Evolutionary conservation across 2,113 vertebrate species (phyloP).

Genomic region (Gavialis gangeticus): DNA sequence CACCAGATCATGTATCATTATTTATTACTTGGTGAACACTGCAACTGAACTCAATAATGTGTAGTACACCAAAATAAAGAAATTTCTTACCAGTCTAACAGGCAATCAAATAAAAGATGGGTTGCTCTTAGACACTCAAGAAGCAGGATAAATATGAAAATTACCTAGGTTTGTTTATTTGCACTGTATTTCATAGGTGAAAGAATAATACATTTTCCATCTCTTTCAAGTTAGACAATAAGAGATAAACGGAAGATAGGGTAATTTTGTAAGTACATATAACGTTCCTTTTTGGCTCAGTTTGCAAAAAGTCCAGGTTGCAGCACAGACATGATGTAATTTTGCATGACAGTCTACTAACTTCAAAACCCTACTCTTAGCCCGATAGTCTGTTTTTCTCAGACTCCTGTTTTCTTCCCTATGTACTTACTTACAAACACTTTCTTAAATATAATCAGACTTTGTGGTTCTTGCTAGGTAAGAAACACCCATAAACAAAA

Average conservation of each 20-base stretch:
- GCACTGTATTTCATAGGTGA: background rate
- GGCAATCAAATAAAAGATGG: background rate
- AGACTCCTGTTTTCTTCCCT: conserved; percentile 4
- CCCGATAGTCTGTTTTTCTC: background rate
- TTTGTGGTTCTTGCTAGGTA: background rate
- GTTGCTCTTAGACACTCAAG: background rate
- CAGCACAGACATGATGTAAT: background rate
- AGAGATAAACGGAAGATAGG: background rate
- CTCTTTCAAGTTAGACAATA: background rate
- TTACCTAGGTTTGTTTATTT: background rate
- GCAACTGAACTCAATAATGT: background rate
- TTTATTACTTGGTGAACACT: background rate
- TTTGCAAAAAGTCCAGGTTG: background rate
- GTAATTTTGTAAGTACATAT: rapidly evolving
- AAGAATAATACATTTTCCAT: background rate
- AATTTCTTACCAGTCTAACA: background rate
- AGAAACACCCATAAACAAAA: background rate
- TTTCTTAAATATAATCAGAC: background rate
- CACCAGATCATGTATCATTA: background rate
- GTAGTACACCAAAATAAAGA: background rate
- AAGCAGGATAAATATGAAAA: background rate
- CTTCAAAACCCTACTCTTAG: background rate
- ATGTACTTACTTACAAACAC: background rate
- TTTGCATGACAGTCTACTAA: background rate
- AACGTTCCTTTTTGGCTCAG: background rate